These are phyloP conservation scores for Pelvicachromis taeniatus DNA, from an alignment of 2,113 vertebrate species.

Conservation along the genomic window DNA sequence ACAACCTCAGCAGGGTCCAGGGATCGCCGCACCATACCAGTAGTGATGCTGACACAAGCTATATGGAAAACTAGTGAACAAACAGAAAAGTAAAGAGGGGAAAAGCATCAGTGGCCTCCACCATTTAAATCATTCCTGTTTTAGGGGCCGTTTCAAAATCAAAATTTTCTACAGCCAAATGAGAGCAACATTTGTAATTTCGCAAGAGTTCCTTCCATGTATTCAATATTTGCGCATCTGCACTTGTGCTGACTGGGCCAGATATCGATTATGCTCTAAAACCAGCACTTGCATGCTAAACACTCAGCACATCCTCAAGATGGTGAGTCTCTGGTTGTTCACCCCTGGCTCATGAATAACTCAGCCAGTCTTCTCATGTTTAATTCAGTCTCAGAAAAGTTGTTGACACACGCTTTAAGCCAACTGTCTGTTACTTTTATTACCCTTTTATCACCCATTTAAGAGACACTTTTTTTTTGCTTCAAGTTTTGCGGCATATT, in stretches of 20 bases:
- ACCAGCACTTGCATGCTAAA: constrained; percentile 30
- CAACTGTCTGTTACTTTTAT: constrained; percentile 36
- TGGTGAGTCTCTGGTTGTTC: not conserved
- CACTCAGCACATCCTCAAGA: not conserved
- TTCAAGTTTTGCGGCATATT: constrained; percentile 14
- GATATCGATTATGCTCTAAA: constrained; percentile 23
- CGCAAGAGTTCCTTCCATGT: not conserved
- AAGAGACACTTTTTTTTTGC: not conserved
- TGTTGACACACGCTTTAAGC: constrained; percentile 42
- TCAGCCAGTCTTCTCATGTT: constrained; percentile 48
- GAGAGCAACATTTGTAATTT: not conserved
- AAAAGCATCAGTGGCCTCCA: not conserved
- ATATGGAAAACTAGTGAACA: accelerated
- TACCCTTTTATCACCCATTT: constrained; percentile 40
- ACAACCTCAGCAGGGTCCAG: not conserved
- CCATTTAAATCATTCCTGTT: not conserved
- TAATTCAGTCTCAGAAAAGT: constrained; percentile 50
- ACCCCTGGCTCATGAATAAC: constrained; percentile 56
- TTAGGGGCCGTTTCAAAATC: too few species aligned
- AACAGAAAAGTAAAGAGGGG: not conserved
- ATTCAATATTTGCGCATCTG: not conserved
- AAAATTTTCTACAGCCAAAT: accelerated
- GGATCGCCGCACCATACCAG: not conserved
- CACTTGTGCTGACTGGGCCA: not conserved
- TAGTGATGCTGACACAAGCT: accelerated